Evolutionary conservation across 2,113 vertebrate genomes (phyloP).

Genomic region (Microcebus tavaratra): DNA sequence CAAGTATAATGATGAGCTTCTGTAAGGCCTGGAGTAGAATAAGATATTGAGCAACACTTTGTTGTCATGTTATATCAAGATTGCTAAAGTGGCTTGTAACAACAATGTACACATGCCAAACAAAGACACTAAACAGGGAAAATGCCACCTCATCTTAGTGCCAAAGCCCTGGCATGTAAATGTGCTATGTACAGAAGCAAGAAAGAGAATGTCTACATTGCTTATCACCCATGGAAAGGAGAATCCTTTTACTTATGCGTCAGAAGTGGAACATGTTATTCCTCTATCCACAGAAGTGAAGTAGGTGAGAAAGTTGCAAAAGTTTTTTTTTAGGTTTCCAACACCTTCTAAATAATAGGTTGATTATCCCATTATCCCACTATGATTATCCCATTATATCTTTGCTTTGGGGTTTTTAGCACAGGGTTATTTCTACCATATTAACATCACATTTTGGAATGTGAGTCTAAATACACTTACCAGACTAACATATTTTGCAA

Average conservation of each 20-base stretch:
- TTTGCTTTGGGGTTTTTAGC: neutral
- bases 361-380: neutral
- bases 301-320: neutral
- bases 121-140: no score
- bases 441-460: neutral
- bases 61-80: neutral
- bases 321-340: neutral
- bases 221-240: neutral
- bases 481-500: neutral
- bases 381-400: neutral
- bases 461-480: accelerated
- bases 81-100: neutral
- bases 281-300: neutral
- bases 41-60: neutral
- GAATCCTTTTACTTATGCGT: neutral
- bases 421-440: neutral
- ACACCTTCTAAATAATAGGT: neutral
- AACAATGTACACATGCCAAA: neutral
- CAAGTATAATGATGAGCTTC: neutral
- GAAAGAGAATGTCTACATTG: neutral
- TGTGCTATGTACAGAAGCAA: neutral
- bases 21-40: neutral
- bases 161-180: neutral
- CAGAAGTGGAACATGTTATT: neutral
- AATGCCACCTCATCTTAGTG: neutral